Evolutionary conservation across 2,888 invertebrate genomes (phyloP).

Genomic region (Euspilapteryx auroguttella): DNA sequence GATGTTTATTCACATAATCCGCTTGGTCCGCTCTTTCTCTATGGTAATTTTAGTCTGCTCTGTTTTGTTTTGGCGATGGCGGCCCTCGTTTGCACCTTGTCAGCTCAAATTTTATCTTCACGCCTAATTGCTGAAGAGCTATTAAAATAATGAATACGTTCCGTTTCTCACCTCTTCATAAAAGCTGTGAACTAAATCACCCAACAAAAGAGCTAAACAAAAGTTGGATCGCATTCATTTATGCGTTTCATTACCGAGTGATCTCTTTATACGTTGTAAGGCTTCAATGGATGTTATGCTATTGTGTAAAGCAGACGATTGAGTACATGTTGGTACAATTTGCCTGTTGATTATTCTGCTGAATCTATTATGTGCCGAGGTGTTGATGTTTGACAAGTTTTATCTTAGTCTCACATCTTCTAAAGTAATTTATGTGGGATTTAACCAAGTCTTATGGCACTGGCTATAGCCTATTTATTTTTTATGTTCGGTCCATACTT

Average conservation of each 20-base stretch:
- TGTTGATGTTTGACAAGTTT: constrained; percentile 38
- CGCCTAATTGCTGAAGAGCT: constrained; percentile 57
- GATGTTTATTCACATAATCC: constrained; percentile 53
- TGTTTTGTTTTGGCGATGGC: constrained; percentile 34
- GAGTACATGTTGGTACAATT: no score
- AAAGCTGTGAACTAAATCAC: constrained; percentile 39
- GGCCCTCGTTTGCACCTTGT: constrained; percentile 56
- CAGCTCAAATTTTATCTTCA: constrained; percentile 52
- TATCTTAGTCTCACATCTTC: constrained; percentile 24
- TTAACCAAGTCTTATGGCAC: constrained; percentile 6
- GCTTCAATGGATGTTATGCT: no score
- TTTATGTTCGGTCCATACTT: no score
- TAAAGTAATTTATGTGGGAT: constrained; percentile 14
- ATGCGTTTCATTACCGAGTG: no score
- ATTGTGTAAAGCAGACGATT: no score
- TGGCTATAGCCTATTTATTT: no score
- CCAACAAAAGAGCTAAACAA: constrained; percentile 14
- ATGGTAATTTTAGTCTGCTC: constrained; percentile 47
- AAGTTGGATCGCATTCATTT: no score
- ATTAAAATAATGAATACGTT: constrained; percentile 54
- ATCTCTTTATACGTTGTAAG: no score
- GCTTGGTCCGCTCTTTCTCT: constrained; percentile 50
- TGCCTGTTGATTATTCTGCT: no score
- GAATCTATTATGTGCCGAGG: constrained; percentile 45
- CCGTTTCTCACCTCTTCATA: constrained; percentile 50